Base-by-base conservation (phyloP, 2,797 vertebrate species). In the Phoxinus dragarum region DNA sequence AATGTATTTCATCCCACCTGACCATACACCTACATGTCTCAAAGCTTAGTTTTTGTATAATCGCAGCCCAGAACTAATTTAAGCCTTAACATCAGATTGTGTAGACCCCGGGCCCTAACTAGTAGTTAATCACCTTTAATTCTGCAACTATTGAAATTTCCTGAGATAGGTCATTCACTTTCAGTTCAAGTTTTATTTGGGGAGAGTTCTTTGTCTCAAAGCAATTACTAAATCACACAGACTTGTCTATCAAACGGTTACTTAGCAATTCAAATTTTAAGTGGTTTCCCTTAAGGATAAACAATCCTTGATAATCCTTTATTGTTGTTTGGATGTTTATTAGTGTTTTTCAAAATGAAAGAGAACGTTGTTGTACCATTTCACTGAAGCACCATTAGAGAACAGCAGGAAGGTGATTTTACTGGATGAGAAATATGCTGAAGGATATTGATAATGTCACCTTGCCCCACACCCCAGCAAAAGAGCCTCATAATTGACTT, bases 151-250 rank as follows among this genome's bases (percentile, higher is more conserved):
- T 42, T 36, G 17, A 83, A 80, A 82, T 52, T 86, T 88, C 84
- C 61, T 8, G 21, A 84, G 86, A 90, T 83, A 80, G n/a, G 54
- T 77, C 75, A 31, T 87, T 89, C 82, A 80, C 31, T 86, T 86
- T 88, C 61, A 89, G 76, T 88, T 88, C 74, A 88, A 82, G 17
- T 77, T 86, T 86, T 88, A 88, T 88, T 88, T 85, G 85, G 73
- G 47, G 69, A 81, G 75, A 75, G 83, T 77, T 78, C 69, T 81
- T 84, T 74, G 86, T 78, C 82, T 86, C 64, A 77, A 80, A 85
- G 84, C 88, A 86, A 88, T 86, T 86, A 86, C 84, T 72, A 80
- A 82, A 80, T 69, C 9, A 72, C 31, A 2, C 66, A 79, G 40
- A 49, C 27, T 56, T 71, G 67, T 69, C 75, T 78, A 34, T 84